Conservation (phyloP, 2,797 vertebrate genomes). For the Rachycentron canadum region DNA sequence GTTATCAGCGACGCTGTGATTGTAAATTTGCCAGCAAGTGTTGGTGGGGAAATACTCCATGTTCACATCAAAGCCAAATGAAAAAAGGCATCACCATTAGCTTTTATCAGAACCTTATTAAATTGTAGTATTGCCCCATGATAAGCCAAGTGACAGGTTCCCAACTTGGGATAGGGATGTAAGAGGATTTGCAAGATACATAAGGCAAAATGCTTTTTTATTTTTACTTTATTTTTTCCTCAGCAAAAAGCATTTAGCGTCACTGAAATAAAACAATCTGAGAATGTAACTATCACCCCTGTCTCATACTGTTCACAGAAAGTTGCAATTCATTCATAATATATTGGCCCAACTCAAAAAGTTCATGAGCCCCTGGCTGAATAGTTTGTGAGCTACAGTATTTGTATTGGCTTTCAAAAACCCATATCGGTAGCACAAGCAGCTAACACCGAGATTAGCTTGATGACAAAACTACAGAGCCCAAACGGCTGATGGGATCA, state of each 20-base stretch:
- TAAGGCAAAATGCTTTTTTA: neutral
- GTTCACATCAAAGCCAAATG: constrained; percentile 45
- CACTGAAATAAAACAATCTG: neutral
- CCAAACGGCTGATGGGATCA: neutral
- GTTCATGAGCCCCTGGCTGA: neutral
- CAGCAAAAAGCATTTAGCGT: neutral
- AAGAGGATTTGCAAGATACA: constrained; percentile 8
- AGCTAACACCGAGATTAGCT: neutral
- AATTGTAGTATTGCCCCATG: constrained; percentile 30
- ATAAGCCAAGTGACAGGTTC: constrained; percentile 22
- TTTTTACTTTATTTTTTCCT: neutral
- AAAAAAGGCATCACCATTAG: constrained; percentile 27
- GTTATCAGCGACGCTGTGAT: constrained; percentile 75
- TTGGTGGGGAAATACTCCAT: constrained; percentile 45
- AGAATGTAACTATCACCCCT: neutral
- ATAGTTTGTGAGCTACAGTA: neutral
- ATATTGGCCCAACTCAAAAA: neutral
- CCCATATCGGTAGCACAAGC: neutral
- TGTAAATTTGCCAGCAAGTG: constrained; percentile 63
- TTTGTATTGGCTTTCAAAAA: constrained; percentile 12
- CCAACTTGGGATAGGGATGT: neutral
- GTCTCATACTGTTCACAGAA: neutral
- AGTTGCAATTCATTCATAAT: neutral
- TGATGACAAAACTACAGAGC: neutral
- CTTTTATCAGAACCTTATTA: constrained; percentile 45